Percentiles rank a stretch among this genome's conserved stretches.
phyloP scores from a whole-genome alignment of 2,888 invertebrate genomes.

The Myopa testacea region DNA sequence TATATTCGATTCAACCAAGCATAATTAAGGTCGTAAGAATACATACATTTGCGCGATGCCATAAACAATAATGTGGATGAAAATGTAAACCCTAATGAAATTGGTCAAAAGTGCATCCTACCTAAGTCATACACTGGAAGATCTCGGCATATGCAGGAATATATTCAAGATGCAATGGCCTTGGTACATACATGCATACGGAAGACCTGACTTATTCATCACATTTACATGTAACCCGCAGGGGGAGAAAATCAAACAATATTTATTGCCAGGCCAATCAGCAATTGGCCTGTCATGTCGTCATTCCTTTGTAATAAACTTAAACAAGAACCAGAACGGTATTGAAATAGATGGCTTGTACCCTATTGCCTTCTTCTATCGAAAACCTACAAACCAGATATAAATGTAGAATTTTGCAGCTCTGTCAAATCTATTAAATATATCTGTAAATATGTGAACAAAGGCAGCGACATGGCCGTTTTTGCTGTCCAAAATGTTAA shows the following conservation, averaged over 20 bases:
- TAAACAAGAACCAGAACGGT: constrained; percentile 24
- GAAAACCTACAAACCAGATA: constrained; percentile 55
- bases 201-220: no score
- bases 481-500: constrained; percentile 41
- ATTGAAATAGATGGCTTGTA: constrained; percentile 51
- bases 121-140: not conserved
- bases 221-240: no score
- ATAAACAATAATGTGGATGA: no score
- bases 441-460: constrained; percentile 41
- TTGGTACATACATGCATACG: no score
- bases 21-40: no score
- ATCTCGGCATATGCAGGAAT: not conserved
- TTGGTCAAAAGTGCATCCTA: no score
- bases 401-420: constrained; percentile 55
- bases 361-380: constrained; percentile 55
- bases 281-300: no score
- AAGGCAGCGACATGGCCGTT: constrained; percentile 44
- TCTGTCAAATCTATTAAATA: no score
- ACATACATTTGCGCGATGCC: no score
- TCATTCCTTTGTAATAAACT: constrained; percentile 24
- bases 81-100: no score
- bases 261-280: not conserved
- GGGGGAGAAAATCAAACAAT: not conserved
- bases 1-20: no score
- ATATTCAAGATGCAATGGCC: no score